A percentile compares a stretch with the other conserved stretches of the same genome.
These are phyloP conservation scores for Nemurella pictetii DNA, from an alignment of 2,888 invertebrate genomes.

Conservation along the genomic window DNA sequence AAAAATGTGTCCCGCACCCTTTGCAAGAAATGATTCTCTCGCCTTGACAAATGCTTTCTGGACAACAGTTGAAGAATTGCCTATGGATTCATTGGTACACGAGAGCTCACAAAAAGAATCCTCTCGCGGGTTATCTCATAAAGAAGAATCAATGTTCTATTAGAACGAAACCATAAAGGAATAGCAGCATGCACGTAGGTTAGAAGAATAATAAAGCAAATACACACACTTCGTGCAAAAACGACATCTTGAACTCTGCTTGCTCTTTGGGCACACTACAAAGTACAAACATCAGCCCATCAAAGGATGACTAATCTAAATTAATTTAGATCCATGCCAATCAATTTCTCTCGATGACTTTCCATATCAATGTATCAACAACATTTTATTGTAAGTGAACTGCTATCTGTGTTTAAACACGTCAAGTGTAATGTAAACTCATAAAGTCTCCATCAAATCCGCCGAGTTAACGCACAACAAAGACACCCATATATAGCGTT, in stretches of 20 bases:
- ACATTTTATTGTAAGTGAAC: not conserved
- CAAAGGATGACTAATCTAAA: not conserved
- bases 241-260: not conserved
- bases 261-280: too few species aligned
- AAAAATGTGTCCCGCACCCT: constrained; percentile 15
- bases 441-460: not conserved
- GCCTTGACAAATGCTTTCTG: constrained; percentile 1
- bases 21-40: not conserved
- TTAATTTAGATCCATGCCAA: not conserved
- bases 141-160: not conserved
- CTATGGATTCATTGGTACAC: not conserved
- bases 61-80: not conserved
- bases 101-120: not conserved
- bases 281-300: too few species aligned
- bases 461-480: not conserved
- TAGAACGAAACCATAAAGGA: not conserved
- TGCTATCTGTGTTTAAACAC: not conserved
- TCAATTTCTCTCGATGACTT: not conserved
- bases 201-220: not conserved
- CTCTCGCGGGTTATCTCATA: not conserved
- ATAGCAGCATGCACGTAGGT: not conserved
- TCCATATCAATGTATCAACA: not conserved
- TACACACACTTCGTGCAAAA: not conserved
- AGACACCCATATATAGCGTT: not conserved
- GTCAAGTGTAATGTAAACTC: not conserved